Evolutionary conservation across 2,113 vertebrate genomes (phyloP), one percentile per base, ranked within the genome.

Genomic region (Urocitellus parryii): DNA sequence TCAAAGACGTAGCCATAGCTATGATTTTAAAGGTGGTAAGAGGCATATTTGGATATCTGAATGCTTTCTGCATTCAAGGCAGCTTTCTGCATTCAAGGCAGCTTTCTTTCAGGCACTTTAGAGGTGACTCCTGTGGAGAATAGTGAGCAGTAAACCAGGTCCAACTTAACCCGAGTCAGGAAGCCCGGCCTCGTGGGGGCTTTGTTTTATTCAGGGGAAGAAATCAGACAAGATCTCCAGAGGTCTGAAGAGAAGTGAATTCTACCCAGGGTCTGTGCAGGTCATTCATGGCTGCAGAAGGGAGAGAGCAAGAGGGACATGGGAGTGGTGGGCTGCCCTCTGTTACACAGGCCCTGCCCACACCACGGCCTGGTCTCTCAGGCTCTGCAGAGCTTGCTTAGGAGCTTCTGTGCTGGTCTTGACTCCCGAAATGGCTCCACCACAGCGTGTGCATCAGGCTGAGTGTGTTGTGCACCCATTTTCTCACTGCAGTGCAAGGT

Each of bases 401-500:
- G 25, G 51, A 2, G 14, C 24, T 34, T 51, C 8, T 32, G 22
- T 2, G 8, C 51, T 58, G 22, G 4, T 29, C 27, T 18, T 27
- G 39, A 34, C 58, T 70, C 27, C 45, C 58, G 18, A 12, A 56
- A 77, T 81, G 72, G 61, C 34, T 80, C 12, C 48, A 11, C 34
- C 32, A 20, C 58, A 72, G 24, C 83, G 22, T 56, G 61, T 70
- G 34, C 22, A 20, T 89, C 12, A 11, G 11, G 4, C 27, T 56
- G 25, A 18, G 48, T 51, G 5, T 89, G 72, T 37, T 61, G 45
- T 29, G 12, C 70, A 18, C 48, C 61, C 67, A 25, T 9, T 90
- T 97, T 82, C 74, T 94, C 61, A 84, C 72, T 83, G 25, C n/a
- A 83, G 1, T 70, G 16, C 6, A 68, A 84, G 24, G n/a, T 79